Conservation (phyloP, 2,113 vertebrate species). For the Crotalus horridus region DNA sequence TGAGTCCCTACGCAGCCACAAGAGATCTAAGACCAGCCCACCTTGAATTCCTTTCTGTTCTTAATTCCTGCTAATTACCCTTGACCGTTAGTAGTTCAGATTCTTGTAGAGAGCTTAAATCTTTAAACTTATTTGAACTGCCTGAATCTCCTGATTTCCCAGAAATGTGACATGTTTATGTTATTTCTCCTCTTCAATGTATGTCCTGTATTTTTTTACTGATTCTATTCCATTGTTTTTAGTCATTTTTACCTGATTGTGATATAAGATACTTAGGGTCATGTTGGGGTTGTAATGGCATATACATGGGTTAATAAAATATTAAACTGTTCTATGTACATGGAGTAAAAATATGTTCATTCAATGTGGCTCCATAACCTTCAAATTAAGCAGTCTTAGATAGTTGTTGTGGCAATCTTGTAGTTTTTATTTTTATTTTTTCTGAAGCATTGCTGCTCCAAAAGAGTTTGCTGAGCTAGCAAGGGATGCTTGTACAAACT, state of each 20-base stretch:
- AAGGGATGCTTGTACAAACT: background rate
- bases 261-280: background rate
- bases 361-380: background rate
- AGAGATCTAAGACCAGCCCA: background rate
- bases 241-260: background rate
- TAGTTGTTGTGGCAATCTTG: background rate
- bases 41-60: background rate
- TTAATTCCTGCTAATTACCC: no score
- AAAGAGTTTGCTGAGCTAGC: background rate
- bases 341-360: background rate
- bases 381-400: background rate
- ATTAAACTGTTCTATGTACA: background rate
- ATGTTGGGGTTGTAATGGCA: background rate
- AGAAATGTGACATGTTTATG: background rate
- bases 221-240: background rate
- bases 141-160: background rate
- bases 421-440: background rate
- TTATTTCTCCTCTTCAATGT: background rate
- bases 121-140: background rate
- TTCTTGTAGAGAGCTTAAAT: background rate
- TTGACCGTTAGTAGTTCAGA: background rate
- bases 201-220: background rate
- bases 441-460: background rate
- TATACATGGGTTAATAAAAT: background rate
- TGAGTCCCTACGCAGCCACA: fast-evolving